Conservation (phyloP, 2,888 invertebrate genomes). For the Myopa tessellatipennis region DNA sequence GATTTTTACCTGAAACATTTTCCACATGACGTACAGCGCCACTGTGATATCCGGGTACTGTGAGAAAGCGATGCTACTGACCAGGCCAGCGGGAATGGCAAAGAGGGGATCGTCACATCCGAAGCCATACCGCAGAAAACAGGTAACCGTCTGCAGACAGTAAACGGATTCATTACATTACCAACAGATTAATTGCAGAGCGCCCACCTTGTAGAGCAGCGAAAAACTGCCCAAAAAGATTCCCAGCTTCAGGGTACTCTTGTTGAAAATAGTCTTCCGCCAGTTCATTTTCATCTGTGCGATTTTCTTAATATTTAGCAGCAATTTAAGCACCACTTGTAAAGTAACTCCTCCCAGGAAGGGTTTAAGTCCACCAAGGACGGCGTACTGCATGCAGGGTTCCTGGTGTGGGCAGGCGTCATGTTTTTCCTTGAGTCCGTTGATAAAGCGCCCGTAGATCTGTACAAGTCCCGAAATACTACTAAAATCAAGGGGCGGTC, state of each 20-base stretch:
- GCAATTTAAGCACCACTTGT: conserved; percentile 73
- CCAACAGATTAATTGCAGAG: background rate
- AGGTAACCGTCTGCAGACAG: conserved; percentile 73
- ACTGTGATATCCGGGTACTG: conserved; percentile 82
- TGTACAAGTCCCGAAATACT: conserved; percentile 57
- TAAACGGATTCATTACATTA: conserved; percentile 11
- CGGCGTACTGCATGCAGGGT: conserved; percentile 73
- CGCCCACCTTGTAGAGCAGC: conserved; percentile 74
- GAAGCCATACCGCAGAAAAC: conserved; percentile 74
- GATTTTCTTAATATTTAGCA: conserved; percentile 72
- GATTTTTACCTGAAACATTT: conserved; percentile 77
- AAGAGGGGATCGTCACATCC: conserved; percentile 73
- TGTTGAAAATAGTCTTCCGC: conserved; percentile 70
- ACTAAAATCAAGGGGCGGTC: conserved; percentile 52
- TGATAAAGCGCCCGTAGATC: conserved; percentile 58
- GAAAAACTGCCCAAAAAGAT: conserved; percentile 78
- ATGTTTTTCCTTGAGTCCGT: conserved; percentile 69
- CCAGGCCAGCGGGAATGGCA: conserved; percentile 78
- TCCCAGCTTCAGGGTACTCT: conserved; percentile 73
- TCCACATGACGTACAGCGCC: conserved; percentile 86
- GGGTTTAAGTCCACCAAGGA: conserved; percentile 71
- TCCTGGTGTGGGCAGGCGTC: conserved; percentile 72
- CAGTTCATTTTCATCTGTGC: conserved; percentile 70
- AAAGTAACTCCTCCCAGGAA: conserved; percentile 74
- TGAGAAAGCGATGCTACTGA: conserved; percentile 78